Evolutionary conservation across 2,113 vertebrate species (phyloP).

Genomic region (Phaethon lepturus): DNA sequence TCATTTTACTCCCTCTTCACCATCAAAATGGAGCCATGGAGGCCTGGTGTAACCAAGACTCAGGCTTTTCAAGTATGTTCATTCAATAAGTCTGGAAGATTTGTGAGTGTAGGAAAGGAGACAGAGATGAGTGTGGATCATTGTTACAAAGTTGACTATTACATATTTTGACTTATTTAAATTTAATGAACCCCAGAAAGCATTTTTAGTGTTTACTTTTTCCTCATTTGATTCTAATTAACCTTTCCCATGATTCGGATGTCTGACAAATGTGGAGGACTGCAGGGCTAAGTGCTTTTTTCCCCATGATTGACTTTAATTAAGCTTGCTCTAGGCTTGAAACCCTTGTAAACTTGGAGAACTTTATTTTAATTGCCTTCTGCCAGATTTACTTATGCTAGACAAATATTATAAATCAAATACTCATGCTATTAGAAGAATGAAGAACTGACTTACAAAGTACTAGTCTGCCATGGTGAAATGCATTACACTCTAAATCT

Average conservation of each 20-base stretch:
- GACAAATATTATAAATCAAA: constrained; percentile 66
- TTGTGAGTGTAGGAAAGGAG: not conserved
- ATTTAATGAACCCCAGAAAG: constrained; percentile 57
- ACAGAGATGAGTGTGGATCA: not conserved
- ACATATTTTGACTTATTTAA: constrained; percentile 67
- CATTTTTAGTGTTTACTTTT: constrained; percentile 69
- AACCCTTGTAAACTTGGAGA: constrained; percentile 59
- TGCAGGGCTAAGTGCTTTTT: constrained; percentile 64
- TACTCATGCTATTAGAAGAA: constrained; percentile 1
- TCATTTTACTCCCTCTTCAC: not conserved
- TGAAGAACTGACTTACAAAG: not conserved
- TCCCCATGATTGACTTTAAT: constrained; percentile 73
- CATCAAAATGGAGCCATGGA: not conserved
- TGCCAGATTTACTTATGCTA: constrained; percentile 59
- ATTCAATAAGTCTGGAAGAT: not conserved
- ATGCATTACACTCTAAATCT: not conserved
- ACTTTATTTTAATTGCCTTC: constrained; percentile 75
- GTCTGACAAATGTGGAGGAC: constrained; percentile 67
- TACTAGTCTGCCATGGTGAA: not conserved
- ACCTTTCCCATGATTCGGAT: constrained; percentile 72
- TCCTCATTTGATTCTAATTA: constrained; percentile 70
- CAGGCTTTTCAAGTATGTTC: not conserved
- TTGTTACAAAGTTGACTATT: constrained; percentile 19
- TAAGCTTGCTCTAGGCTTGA: constrained; percentile 64
- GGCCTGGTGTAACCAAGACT: not conserved